phyloP scores from a whole-genome alignment of 2,113 vertebrate genomes.

The Gnathonemus longibarbis region DNA sequence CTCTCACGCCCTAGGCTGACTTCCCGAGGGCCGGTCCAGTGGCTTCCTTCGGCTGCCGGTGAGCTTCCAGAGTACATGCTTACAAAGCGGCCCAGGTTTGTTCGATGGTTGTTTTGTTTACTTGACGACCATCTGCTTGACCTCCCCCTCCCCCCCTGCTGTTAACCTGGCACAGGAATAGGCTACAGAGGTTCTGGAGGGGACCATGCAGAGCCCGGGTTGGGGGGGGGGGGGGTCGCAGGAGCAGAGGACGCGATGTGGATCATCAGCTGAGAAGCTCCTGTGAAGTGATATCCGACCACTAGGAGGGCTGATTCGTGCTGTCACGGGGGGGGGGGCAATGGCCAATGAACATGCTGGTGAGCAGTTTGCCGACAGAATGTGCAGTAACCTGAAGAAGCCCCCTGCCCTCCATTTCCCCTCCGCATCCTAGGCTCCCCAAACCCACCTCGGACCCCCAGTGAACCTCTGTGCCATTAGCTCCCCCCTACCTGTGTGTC shows the following conservation, averaged over 20 bases:
- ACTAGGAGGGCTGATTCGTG: conserved; percentile 29
- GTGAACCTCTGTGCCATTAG: not conserved
- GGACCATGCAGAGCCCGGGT: not conserved
- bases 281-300: conserved; percentile 25
- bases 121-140: not conserved
- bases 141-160: not conserved
- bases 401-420: not conserved
- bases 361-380: conserved; percentile 43
- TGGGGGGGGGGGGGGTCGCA: not conserved
- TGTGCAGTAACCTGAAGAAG: conserved; percentile 33
- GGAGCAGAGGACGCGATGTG: not conserved
- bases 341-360: conserved; percentile 43
- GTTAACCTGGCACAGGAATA: not conserved
- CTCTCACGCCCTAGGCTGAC: not conserved
- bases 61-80: not conserved
- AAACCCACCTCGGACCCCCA: not conserved
- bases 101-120: not conserved
- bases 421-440: not conserved
- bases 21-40: not conserved
- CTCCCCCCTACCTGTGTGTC: not conserved
- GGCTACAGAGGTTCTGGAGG: not conserved
- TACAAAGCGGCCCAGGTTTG: not conserved
- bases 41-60: not conserved
- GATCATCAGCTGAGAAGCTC: not conserved
- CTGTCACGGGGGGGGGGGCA: conserved; percentile 22